phyloP scores from a whole-genome alignment of 64 coral and sea anemone species.

The Actinia tenebrosa region DNA sequence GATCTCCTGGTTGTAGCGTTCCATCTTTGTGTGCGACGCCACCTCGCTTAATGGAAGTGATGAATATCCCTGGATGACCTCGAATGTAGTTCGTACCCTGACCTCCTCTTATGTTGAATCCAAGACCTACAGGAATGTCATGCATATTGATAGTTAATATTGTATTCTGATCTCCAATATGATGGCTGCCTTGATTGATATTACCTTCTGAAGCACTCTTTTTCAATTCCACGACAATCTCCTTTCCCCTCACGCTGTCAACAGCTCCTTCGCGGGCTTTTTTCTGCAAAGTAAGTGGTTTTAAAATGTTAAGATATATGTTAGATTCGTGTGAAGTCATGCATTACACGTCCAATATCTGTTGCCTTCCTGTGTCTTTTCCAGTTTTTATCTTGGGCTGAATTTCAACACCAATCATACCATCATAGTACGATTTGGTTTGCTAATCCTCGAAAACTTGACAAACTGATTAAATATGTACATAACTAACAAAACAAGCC shows the following conservation, averaged over 20 bases:
- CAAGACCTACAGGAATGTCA: constrained; percentile 38
- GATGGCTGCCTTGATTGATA: background rate
- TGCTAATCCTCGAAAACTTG: no score
- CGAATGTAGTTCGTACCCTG: constrained; percentile 69
- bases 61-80: constrained; percentile 78
- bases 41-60: constrained; percentile 78
- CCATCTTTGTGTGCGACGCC: constrained; percentile 53
- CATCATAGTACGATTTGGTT: no score
- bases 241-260: constrained; percentile 55
- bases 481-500: background rate
- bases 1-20: constrained; percentile 63
- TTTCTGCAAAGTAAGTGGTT: constrained; percentile 32
- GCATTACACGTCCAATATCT: no score
- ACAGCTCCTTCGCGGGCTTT: constrained; percentile 74
- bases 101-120: constrained; percentile 81
- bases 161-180: no score
- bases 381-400: no score
- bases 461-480: no score
- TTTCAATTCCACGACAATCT: constrained; percentile 54
- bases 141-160: no score
- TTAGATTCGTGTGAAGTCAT: no score
- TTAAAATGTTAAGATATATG: no score
- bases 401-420: no score
- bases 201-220: constrained; percentile 66
- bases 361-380: no score